Base-by-base conservation (phyloP, 2,797 vertebrate genomes). In the Mus spretus region DNA sequence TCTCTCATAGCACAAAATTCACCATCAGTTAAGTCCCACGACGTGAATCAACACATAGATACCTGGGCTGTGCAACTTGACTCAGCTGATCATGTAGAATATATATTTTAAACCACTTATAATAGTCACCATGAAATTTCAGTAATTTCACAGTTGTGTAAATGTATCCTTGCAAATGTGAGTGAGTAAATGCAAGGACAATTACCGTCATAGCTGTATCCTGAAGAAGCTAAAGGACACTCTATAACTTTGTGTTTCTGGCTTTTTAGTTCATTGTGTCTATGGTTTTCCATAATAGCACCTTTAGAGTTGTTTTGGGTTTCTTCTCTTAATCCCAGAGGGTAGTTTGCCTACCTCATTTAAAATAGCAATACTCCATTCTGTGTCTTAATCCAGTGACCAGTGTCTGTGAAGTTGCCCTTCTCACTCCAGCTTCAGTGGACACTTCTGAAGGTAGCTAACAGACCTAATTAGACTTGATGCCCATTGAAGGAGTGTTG, bases 291-390 rank as follows among this genome's bases (percentile, higher is more conserved):
- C 74, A 90, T 85, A 57, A 47, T 0, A 74, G 24, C 10, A 20
- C 9, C 12, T 3, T 13, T n/a, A 63, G 57, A 70, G 55, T 34
- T 80, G 31, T 87, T 95, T 86, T 57, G 28, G 50, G 57, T n/a
- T 77, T 37, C 0, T 87, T 70, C 86, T 95, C 63, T 94, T 79
- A 61, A 80, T 67, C 59, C 31, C 17, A 78, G 67, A 79, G 6
- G 53, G 19, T 67, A 3, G 59, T 89, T 89, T 74, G 8, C n/a
- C 91, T 9, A 44, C 92, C 7, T 83, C 57, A 83, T 90, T 96
- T 80, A 94, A 88, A 90, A 61, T 34, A 67, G 77, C 75, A 89
- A 63, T 81, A 31, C 87, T 93, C 57, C 28, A 44, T 50, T 77
- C 6, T 92, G 40, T 55, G 57, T 55, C 75, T 91, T 79, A 17